Evolutionary conservation across 1,140 invertebrate genomes (phyloP), one percentile per base, ranked within the genome.

Genomic region (Dinothrombium tinctorium): DNA sequence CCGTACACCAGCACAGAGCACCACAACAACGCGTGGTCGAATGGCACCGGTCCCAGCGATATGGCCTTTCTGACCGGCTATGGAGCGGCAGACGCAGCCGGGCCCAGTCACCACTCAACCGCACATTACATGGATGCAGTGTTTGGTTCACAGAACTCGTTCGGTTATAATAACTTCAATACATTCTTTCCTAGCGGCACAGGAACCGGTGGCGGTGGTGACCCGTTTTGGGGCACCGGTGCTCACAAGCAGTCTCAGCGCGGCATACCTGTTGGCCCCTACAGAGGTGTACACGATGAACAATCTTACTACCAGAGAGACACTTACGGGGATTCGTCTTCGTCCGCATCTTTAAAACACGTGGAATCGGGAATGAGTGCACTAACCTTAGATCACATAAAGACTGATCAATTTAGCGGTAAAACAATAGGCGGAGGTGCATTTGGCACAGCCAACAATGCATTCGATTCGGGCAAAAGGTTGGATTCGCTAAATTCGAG

Each of bases 281-380:
- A 37, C 33, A 9, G 29, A 17, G 12, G 8, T 19, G 22, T 15
- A 8, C 24, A 44, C 19, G 28, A 17, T 26, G 43, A 15, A 15
- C 9, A 19, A 19, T 15, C 31, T 15, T 32, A 41, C 23, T 33
- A 25, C 23, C 31, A 17, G 3, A 14, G 29, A 21, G 25, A 37
- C 21, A 33, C 28, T 19, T 37, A 20, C 29, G 21, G 19, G 8
- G 31, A 33, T 35, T 23, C 15, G 22, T 11, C 17, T 42, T 9
- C 9, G n/a, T 31, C 20, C 28, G 47, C 43, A 28, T 43, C 40
- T 29, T 12, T 54, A 14, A 54, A 56, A 32, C 49, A 50, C 24
- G 42, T 56, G 24, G 54, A 56, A 42, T 51, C 54, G 36, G 50
- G 50, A 36, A 52, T 56, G 40, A 48, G 50, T 40, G 53, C 33